A percentile compares a stretch with the other conserved stretches of the same genome.
Conservation (phyloP, 2,797 vertebrate genomes). For the Xenopus petersii region DNA sequence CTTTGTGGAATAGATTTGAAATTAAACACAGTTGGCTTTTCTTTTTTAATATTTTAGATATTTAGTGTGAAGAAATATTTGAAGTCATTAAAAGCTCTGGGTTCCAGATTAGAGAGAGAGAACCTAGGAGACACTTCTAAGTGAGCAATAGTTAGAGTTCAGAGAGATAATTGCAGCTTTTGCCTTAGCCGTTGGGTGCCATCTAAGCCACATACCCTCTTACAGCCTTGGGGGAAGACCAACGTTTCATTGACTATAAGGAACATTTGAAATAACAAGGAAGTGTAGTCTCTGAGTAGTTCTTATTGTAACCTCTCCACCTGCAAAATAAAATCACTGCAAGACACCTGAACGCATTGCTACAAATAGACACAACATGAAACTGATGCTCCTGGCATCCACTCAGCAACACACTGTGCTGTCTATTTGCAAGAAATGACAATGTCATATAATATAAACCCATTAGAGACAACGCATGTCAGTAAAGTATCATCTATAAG, state of each 20-base stretch:
- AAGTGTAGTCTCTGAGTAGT: background rate
- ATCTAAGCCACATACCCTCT: too few species aligned
- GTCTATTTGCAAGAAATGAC: slow-evolving; percentile 15
- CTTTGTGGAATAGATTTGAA: too few species aligned
- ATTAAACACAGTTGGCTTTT: too few species aligned
- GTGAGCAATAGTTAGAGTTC: too few species aligned
- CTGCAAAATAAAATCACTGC: slow-evolving; percentile 1
- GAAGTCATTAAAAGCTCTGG: too few species aligned
- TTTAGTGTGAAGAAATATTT: too few species aligned
- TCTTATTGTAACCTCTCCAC: background rate
- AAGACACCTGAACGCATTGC: slow-evolving; percentile 8
- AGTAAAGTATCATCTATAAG: slow-evolving; percentile 4
- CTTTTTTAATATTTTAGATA: too few species aligned
- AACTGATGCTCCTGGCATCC: slow-evolving; percentile 15
- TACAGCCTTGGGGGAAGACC: background rate
- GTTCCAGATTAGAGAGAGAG: too few species aligned
- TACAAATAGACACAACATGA: slow-evolving; percentile 24
- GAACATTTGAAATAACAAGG: background rate
- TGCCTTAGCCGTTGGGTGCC: too few species aligned
- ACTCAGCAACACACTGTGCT: slow-evolving; percentile 14
- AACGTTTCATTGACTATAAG: background rate
- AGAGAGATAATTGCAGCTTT: too few species aligned
- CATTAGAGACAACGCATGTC: background rate
- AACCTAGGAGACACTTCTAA: too few species aligned
- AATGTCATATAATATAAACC: slow-evolving; percentile 9